Evolutionary conservation across 2,888 invertebrate species (phyloP), one percentile per base, ranked within the genome.

Genomic region (Clunio marinus): DNA sequence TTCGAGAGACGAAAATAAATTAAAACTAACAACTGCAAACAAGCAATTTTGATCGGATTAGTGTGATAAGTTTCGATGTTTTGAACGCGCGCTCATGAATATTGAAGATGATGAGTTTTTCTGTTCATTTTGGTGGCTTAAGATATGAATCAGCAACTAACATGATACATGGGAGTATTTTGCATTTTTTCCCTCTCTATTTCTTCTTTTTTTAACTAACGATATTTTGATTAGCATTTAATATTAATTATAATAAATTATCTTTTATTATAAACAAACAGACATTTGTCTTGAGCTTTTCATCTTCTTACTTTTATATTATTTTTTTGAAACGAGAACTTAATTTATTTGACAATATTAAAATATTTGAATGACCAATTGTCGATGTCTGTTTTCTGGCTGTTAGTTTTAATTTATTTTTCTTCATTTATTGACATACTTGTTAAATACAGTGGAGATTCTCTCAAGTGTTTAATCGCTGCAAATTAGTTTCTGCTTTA

Each of bases 41-140:
- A 66, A 66, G 66, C 66, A 66, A 66, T 66, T 66, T 66, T 55
- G 66, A 66, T 66, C 66, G 66, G 66, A 66, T 66, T 66, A 66
- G 24, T 17, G 66, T 55, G 66, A 66, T 66, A 66, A 66, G 66
- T 66, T 66, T 66, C 63, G 37, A 46, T 65, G 63, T 65, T 41
- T 41, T 15, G 8, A 8, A 41, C 41, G 10, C 22, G 17, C 22
- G 24, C 66, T 66, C 66, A 66, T 66, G 66, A 66, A 66, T 66
- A 66, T 66, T 66, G 66, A 51, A 55, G 66, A 66, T 10, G 63
- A 45, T 15, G 65, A 46, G n/a, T 41, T 35, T n/a, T n/a, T n/a
- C 27, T 66, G 37, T 25, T 15, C 20, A 51, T 55, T 24, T 51
- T 55, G 66, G 32, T 66, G 22, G 60, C 28, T 37, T 15, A n/a